Percentiles rank a stretch among this genome's conserved stretches.
Conservation (phyloP, 2,888 invertebrate genomes). For the Zele albiditarsus region DNA sequence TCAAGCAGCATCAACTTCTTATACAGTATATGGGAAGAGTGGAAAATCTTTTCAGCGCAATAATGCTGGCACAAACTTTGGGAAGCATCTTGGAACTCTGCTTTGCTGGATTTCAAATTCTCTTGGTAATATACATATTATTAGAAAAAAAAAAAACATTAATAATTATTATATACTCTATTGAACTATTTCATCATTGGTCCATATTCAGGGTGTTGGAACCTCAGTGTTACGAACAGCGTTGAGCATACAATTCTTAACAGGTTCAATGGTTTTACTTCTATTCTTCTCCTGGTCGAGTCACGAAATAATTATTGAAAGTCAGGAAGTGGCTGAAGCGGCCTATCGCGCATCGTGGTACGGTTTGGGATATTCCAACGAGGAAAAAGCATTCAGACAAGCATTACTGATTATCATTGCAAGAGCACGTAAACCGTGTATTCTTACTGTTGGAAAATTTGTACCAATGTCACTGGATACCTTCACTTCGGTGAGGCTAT, state of each 20-base stretch:
- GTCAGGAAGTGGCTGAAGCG: slow-evolving; percentile 51
- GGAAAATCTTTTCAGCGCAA: slow-evolving; percentile 47
- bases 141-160: too few species aligned
- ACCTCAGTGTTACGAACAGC: background rate
- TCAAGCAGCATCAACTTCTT: slow-evolving; percentile 46
- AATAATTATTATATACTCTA: background rate
- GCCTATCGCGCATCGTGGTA: slow-evolving; percentile 54
- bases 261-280: slow-evolving; percentile 39
- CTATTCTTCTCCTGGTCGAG: slow-evolving; percentile 56
- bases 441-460: slow-evolving; percentile 55
- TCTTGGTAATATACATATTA: slow-evolving; percentile 38
- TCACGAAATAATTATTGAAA: slow-evolving; percentile 54
- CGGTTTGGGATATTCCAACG: slow-evolving; percentile 41
- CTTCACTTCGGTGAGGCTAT: slow-evolving; percentile 54
- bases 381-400: slow-evolving; percentile 45
- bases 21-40: slow-evolving; percentile 45
- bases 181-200: background rate
- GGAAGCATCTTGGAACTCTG: slow-evolving; percentile 47
- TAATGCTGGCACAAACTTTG: slow-evolving; percentile 46
- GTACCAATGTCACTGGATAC: slow-evolving; percentile 54
- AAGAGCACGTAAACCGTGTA: slow-evolving; percentile 53
- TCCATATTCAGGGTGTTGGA: background rate
- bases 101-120: slow-evolving; percentile 50
- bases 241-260: background rate
- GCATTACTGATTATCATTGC: slow-evolving; percentile 51